Evolutionary conservation across 1,140 invertebrate genomes (phyloP).

Genomic region (Procambarus clarkii): DNA sequence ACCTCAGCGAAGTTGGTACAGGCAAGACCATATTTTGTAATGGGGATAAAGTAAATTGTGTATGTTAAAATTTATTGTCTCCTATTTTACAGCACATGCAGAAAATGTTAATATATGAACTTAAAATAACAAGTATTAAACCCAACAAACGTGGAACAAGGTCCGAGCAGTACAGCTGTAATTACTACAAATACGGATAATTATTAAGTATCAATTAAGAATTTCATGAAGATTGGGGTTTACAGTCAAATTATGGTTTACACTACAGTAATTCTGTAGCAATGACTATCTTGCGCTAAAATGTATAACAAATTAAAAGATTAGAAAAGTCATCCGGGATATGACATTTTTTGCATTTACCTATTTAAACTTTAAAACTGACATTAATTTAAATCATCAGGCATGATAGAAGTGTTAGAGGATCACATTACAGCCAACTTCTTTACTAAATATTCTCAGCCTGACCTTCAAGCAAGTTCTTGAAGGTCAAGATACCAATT

Average conservation of each 20-base stretch:
- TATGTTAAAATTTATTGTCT: constrained; percentile 60
- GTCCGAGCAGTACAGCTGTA: constrained; percentile 60
- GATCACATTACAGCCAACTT: constrained; percentile 32
- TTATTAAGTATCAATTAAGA: constrained; percentile 37
- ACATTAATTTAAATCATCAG: not conserved
- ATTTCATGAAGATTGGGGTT: constrained; percentile 52
- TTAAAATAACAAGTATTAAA: constrained; percentile 57
- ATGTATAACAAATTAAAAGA: constrained; percentile 56
- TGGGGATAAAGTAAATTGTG: not conserved
- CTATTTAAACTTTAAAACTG: constrained; percentile 19
- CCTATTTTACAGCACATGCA: constrained; percentile 42
- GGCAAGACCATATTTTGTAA: too few species aligned
- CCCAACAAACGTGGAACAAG: constrained; percentile 54
- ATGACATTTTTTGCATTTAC: constrained; percentile 37
- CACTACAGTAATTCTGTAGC: constrained; percentile 35
- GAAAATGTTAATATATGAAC: constrained; percentile 54
- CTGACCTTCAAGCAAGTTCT: constrained; percentile 27
- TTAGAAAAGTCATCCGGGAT: constrained; percentile 40
- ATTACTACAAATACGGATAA: constrained; percentile 47
- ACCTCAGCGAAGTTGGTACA: too few species aligned
- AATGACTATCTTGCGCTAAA: constrained; percentile 53
- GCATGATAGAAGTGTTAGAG: not conserved
- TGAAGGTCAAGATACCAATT: constrained; percentile 34
- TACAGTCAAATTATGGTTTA: constrained; percentile 50
- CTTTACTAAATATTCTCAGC: constrained; percentile 47